These are phyloP conservation scores for Parasteatoda tepidariorum DNA, from an alignment of 1,140 invertebrate genomes.

Conservation along the genomic window DNA sequence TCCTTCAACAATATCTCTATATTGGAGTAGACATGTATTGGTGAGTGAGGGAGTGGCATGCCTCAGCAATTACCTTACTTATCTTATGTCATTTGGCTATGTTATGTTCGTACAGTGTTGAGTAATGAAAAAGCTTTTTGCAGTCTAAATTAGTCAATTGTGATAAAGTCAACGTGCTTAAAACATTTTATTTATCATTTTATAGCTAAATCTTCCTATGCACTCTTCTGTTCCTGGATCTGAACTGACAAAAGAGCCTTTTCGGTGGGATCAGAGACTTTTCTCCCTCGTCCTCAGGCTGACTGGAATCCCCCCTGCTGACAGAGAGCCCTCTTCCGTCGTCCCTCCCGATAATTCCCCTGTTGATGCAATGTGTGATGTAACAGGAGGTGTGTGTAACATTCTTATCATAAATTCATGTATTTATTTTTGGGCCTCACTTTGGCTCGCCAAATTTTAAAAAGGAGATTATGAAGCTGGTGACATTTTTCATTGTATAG, in stretches of 20 bases:
- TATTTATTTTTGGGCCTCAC: background rate
- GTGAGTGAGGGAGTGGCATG: no score
- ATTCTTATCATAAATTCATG: background rate
- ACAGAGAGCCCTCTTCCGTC: slow-evolving; percentile 74
- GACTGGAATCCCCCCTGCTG: slow-evolving; percentile 80
- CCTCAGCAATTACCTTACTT: no score
- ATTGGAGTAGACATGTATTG: no score
- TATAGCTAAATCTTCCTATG: slow-evolving; percentile 91
- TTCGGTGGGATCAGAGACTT: slow-evolving; percentile 98
- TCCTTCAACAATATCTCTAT: no score
- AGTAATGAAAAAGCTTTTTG: no score
- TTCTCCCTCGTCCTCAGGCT: slow-evolving; percentile 94
- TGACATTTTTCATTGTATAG: no score
- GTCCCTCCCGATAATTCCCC: slow-evolving; percentile 92
- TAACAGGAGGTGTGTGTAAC: slow-evolving; percentile 89
- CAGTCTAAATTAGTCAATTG: no score
- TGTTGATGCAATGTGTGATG: slow-evolving; percentile 98
- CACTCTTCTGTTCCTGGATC: slow-evolving; percentile 92
- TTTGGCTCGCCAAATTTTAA: background rate
- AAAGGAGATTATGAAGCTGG: no score
- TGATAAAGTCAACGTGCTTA: no score
- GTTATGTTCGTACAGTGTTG: no score
- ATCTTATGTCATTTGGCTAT: no score
- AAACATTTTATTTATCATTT: no score
- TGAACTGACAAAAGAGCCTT: slow-evolving; percentile 97